Conservation (phyloP, 2,797 vertebrate genomes). For the Acanthiza pusilla region DNA sequence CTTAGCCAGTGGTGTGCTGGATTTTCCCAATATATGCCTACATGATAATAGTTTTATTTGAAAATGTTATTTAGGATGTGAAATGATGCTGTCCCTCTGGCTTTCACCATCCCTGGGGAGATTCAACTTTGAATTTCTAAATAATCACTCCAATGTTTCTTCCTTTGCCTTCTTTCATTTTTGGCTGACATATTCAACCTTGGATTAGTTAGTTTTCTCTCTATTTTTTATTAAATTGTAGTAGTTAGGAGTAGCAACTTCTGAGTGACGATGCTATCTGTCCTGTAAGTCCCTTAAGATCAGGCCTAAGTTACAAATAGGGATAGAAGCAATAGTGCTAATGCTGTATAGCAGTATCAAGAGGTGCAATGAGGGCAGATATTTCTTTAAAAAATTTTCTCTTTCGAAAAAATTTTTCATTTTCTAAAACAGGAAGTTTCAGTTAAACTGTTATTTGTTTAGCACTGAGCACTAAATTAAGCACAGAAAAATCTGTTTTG, state of each 20-base stretch:
- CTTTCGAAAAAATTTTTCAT: neutral
- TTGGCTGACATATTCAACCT: neutral
- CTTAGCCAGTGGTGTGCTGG: neutral
- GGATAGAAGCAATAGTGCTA: neutral
- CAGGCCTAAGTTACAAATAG: neutral
- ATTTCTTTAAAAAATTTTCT: neutral
- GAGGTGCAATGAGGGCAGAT: rapidly evolving
- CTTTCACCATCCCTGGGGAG: neutral
- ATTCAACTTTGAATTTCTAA: neutral
- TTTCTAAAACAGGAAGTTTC: neutral
- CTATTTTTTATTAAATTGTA: neutral
- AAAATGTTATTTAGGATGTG: neutral
- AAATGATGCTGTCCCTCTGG: neutral
- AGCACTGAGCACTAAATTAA: neutral
- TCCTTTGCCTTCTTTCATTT: neutral
- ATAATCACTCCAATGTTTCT: neutral
- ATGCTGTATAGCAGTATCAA: neutral
- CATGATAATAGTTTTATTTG: neutral
- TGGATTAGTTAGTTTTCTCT: neutral
- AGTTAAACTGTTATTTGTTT: neutral
- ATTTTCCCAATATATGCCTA: neutral
- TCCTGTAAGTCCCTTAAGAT: neutral
- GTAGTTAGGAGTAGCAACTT: neutral
- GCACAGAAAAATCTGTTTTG: neutral
- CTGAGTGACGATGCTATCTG: neutral